phyloP scores from a whole-genome alignment of 2,888 invertebrate species.

The Galerucella calmariensis region DNA sequence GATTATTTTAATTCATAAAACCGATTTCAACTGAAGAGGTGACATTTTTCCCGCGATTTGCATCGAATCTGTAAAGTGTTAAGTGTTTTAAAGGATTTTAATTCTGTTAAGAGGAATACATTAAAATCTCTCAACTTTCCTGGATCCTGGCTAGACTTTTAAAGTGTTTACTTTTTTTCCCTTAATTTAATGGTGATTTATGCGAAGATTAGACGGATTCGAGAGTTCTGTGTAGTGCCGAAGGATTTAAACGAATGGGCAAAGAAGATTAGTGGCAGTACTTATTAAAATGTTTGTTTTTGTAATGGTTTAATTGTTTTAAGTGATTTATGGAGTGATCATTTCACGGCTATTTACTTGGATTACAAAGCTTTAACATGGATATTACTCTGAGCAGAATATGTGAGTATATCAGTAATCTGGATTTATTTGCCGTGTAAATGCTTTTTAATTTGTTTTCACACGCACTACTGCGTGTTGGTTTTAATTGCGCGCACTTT shows the following conservation, averaged over 20 bases:
- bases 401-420: constrained; percentile 43
- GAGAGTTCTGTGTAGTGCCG: constrained; percentile 44
- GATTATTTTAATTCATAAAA: constrained; percentile 4
- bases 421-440: constrained; percentile 15
- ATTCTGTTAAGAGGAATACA: constrained; percentile 37
- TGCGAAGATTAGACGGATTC: constrained; percentile 41
- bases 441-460: background rate
- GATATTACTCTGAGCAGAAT: constrained; percentile 40
- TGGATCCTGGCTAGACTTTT: constrained; percentile 35
- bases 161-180: constrained; percentile 40
- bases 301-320: constrained; percentile 48
- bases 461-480: background rate
- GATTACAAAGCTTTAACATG: constrained; percentile 44
- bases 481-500: background rate
- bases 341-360: constrained; percentile 43
- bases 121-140: constrained; percentile 32
- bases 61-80: constrained; percentile 30
- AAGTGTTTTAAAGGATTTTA: constrained; percentile 34
- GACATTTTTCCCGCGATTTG: constrained; percentile 32
- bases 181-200: constrained; percentile 43
- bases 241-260: constrained; percentile 46
- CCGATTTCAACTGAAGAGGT: background rate
- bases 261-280: constrained; percentile 42
- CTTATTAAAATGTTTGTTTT: constrained; percentile 47
- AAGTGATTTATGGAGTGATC: constrained; percentile 46